phyloP scores from a whole-genome alignment of 2,797 vertebrate species.

The Sternarchorhynchus goeldii region DNA sequence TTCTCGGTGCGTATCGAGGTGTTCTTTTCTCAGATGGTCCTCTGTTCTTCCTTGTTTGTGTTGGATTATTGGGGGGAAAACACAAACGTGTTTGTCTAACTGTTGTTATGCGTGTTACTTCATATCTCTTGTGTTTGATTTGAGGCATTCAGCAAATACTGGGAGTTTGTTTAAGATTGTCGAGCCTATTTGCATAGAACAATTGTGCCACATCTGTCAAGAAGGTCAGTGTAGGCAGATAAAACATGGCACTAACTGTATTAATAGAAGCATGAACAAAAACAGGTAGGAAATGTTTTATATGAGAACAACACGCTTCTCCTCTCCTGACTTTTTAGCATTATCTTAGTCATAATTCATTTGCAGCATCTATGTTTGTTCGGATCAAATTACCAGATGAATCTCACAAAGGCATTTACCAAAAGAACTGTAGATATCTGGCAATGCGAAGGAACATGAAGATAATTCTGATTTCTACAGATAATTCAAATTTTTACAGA shows the following conservation, averaged over 20 bases:
- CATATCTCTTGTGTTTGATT: slow-evolving; percentile 23
- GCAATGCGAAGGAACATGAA: too few species aligned
- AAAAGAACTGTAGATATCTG: neutral
- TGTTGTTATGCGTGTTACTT: slow-evolving; percentile 43
- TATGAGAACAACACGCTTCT: too few species aligned
- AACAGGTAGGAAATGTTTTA: slow-evolving; percentile 23
- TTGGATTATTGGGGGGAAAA: slow-evolving; percentile 35
- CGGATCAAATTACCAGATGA: slow-evolving; percentile 4
- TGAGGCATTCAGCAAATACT: slow-evolving; percentile 48
- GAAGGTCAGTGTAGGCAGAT: slow-evolving; percentile 28
- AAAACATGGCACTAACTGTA: slow-evolving; percentile 26
- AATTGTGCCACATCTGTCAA: slow-evolving; percentile 37
- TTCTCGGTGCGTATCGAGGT: neutral
- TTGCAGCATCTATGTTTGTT: neutral
- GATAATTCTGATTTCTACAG: too few species aligned
- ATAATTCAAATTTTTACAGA: too few species aligned
- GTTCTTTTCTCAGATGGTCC: neutral
- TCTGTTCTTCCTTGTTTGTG: slow-evolving; percentile 31
- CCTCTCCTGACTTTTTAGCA: too few species aligned
- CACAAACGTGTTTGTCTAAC: slow-evolving; percentile 44
- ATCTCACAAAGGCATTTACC: neutral
- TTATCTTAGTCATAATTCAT: neutral
- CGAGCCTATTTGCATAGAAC: slow-evolving; percentile 56
- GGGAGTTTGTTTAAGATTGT: slow-evolving; percentile 51
- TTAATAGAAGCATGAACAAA: slow-evolving; percentile 7